phyloP scores from a whole-genome alignment of 2,113 vertebrate species.

The Aviceda subcristata region DNA sequence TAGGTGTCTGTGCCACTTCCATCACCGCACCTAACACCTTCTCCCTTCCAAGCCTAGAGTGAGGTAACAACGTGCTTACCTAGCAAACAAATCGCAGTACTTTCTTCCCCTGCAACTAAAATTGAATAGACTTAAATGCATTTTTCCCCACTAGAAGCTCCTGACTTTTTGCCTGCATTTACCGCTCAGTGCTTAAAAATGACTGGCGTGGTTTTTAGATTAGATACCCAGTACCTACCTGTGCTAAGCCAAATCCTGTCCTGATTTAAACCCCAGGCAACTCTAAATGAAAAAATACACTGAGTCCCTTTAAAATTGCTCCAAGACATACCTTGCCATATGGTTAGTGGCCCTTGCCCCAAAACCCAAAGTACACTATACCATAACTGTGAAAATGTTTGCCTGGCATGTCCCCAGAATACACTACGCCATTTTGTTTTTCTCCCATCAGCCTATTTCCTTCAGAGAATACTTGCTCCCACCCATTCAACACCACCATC shows the following conservation, averaged over 20 bases:
- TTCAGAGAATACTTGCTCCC: not conserved
- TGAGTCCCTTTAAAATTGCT: not conserved
- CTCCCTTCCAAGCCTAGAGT: not conserved
- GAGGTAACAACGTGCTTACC: not conserved
- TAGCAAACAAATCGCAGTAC: not conserved
- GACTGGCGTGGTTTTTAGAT: not conserved
- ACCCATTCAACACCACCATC: not conserved
- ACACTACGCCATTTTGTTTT: not conserved
- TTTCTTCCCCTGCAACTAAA: not conserved
- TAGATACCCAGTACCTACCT: not conserved
- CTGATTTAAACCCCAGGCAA: conserved; percentile 15
- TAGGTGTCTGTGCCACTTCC: not conserved
- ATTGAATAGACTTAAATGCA: not conserved
- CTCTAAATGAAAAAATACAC: not conserved
- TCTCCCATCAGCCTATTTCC: not conserved
- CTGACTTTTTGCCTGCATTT: not conserved
- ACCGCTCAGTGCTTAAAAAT: not conserved
- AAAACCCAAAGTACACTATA: not conserved
- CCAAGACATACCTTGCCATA: not conserved
- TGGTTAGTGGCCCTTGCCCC: not conserved
- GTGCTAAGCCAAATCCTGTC: not conserved
- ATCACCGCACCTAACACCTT: not conserved
- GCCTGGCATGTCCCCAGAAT: not conserved
- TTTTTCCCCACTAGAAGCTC: not conserved
- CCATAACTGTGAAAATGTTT: not conserved